Evolutionary conservation across 2,113 vertebrate species (phyloP).

Genomic region (Hiodon alosoides): DNA sequence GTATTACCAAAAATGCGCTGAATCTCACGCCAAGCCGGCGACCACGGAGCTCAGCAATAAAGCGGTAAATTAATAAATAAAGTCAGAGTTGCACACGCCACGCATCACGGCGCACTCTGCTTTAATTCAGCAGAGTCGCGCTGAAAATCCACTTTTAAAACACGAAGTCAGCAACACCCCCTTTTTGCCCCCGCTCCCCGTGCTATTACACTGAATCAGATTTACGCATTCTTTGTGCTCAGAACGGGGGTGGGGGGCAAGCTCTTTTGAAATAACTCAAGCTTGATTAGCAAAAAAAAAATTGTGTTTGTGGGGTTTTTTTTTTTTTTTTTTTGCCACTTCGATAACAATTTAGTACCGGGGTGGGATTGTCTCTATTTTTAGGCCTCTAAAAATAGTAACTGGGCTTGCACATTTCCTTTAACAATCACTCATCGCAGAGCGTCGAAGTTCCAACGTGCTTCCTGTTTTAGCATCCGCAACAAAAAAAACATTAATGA

Average conservation of each 20-base stretch:
- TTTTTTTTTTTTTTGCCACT: neutral
- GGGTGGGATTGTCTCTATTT: neutral
- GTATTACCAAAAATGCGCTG: neutral
- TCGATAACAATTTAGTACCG: neutral
- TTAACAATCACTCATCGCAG: slow-evolving; percentile 4
- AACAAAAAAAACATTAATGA: neutral
- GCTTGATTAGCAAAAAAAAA: neutral
- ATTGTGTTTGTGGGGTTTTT: too few relatives aligned
- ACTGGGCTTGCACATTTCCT: neutral
- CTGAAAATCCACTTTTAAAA: slow-evolving; percentile 18
- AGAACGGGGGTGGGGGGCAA: neutral
- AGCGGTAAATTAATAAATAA: neutral
- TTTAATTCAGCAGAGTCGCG: neutral
- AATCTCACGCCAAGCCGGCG: neutral
- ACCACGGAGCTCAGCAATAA: slow-evolving; percentile 4
- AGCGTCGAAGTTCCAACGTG: neutral
- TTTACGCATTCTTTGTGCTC: neutral
- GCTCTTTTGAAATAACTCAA: neutral
- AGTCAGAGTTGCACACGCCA: neutral
- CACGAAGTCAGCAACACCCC: slow-evolving; percentile 10
- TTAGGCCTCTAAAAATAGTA: neutral
- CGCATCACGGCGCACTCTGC: slow-evolving; percentile 3
- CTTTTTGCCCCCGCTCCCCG: neutral
- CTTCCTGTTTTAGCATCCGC: slow-evolving; percentile 7
- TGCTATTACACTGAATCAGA: neutral